A percentile compares a stretch with the other conserved stretches of the same genome.
Conservation (phyloP, 2,888 invertebrate species). For the Flabesymbios commensalis region DNA sequence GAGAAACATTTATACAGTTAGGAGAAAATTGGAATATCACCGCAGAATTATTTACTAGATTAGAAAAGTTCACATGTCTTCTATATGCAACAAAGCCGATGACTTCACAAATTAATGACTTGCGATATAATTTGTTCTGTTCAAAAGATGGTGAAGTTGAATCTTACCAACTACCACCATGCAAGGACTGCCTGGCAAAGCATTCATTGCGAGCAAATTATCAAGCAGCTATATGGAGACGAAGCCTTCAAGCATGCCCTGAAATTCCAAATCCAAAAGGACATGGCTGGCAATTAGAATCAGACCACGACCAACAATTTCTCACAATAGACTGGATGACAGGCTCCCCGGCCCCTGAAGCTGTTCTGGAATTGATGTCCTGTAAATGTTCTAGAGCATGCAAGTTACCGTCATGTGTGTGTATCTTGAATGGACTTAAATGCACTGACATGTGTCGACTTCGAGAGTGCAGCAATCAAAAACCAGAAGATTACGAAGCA, state of each 20-base stretch:
- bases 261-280: background rate
- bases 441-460: no score
- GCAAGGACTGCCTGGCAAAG: background rate
- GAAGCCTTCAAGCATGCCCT: background rate
- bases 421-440: no score
- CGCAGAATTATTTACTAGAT: background rate
- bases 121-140: background rate
- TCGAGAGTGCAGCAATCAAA: no score
- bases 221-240: slow-evolving; percentile 1
- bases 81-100: background rate
- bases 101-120: background rate
- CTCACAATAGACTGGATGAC: slow-evolving; percentile 1
- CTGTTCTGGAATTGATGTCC: background rate
- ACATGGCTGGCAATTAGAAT: background rate
- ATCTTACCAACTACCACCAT: background rate
- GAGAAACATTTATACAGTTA: background rate
- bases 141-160: background rate
- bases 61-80: background rate
- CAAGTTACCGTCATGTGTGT: background rate
- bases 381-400: background rate
- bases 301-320: background rate
- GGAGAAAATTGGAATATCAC: background rate
- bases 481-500: no score
- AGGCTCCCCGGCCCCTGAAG: background rate
- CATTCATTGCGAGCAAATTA: background rate